Percentiles rank a stretch among this genome's conserved stretches.
phyloP scores from a whole-genome alignment of 2,113 vertebrate genomes.

The Nannobrachium achirus region DNA sequence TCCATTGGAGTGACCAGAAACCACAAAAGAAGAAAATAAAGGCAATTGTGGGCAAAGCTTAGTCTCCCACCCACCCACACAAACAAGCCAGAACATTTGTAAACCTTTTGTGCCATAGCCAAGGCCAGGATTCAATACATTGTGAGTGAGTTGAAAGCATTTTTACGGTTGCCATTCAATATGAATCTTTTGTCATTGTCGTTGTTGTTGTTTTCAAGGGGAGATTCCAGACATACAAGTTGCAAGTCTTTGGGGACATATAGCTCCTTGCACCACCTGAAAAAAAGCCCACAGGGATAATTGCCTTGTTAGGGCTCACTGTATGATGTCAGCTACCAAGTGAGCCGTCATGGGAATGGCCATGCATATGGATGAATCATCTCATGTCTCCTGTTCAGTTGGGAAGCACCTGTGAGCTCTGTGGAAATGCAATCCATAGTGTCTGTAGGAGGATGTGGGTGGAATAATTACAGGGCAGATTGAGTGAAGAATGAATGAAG shows the following conservation, averaged over 20 bases:
- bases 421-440: too few species aligned
- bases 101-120: too few species aligned
- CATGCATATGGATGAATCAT: slow-evolving; percentile 63
- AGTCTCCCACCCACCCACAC: not conserved
- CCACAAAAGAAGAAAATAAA: not conserved
- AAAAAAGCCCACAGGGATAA: slow-evolving; percentile 43
- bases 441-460: not conserved
- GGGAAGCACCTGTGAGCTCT: slow-evolving; percentile 43
- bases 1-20: slow-evolving; percentile 41
- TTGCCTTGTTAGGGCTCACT: slow-evolving; percentile 52
- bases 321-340: slow-evolving; percentile 22
- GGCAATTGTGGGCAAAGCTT: slow-evolving; percentile 3
- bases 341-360: slow-evolving; percentile 34
- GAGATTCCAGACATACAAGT: slow-evolving; percentile 2
- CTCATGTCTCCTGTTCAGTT: slow-evolving; percentile 23
- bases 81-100: not conserved
- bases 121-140: not conserved
- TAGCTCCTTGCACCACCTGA: not conserved
- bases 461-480: slow-evolving; percentile 16
- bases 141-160: too few species aligned
- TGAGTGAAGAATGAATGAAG: slow-evolving; percentile 9
- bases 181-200: not conserved
- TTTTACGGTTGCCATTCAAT: not conserved
- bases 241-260: slow-evolving; percentile 1
- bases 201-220: not conserved